phyloP scores from a whole-genome alignment of 2,797 vertebrate species.

The Zenarchopterus dispar region DNA sequence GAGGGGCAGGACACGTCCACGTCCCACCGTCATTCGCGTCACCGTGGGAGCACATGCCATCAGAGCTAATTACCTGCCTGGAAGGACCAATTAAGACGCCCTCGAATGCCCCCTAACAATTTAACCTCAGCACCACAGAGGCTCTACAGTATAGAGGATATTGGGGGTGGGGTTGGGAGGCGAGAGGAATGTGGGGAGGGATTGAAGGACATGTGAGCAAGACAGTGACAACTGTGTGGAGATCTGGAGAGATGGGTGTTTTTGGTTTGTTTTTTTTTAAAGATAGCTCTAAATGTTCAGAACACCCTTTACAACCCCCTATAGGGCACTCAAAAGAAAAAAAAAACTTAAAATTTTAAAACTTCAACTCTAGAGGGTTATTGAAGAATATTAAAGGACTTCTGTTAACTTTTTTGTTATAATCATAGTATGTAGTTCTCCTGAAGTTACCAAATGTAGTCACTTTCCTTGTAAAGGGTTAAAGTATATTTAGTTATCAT shows the following conservation, averaged over 20 bases:
- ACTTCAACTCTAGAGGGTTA: too few species aligned
- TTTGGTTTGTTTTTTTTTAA: too few species aligned
- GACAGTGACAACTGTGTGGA: conserved; percentile 38
- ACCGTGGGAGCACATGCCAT: conserved; percentile 77
- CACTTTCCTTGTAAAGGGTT: too few species aligned
- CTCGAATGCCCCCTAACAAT: conserved; percentile 65
- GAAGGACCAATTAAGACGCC: conserved; percentile 73
- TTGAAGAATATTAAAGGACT: too few species aligned
- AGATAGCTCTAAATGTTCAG: too few species aligned
- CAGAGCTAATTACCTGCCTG: conserved; percentile 80
- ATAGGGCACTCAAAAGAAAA: too few species aligned
- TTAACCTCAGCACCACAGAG: conserved; percentile 44
- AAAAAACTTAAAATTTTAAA: too few species aligned
- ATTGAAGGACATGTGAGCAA: neutral
- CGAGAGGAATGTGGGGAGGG: conserved; percentile 7
- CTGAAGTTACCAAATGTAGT: too few species aligned
- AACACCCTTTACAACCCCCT: too few species aligned
- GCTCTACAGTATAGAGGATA: conserved; percentile 26
- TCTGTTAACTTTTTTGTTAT: too few species aligned
- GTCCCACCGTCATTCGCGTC: conserved; percentile 62
- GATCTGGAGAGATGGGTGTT: neutral
- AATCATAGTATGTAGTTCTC: too few species aligned
- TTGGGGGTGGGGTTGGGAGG: neutral
- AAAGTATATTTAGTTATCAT: too few species aligned
- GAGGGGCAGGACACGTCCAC: conserved; percentile 45